Evolutionary conservation across 2,888 invertebrate species (phyloP), one percentile per base, ranked within the genome.

Genomic region (Luffia ferchaultella): DNA sequence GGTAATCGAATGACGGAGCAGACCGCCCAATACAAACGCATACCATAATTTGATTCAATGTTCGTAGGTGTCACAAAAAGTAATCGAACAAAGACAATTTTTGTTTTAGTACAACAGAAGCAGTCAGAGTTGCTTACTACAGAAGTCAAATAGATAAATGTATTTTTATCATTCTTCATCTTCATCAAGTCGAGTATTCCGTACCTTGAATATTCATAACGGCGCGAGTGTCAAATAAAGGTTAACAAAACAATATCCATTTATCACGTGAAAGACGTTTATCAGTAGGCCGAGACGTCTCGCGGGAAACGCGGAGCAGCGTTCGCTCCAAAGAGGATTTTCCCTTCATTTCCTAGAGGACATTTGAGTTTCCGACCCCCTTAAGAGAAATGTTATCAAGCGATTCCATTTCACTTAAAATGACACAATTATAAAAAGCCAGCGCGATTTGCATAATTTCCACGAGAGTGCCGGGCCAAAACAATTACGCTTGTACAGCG

Each of bases 321-420:
- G 30, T 12, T 12, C 30, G 3, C 56, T 57, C 60, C 63, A 53
- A 52, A 59, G 57, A 55, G 53, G 58, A 69, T 68, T 70, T 63
- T 64, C 61, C 64, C 64, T 66, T 73, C 69, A 75, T 73, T 76
- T 75, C 72, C 74, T 71, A 50, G 57, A 60, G 63, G 63, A 67
- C 65, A 68, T 68, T 73, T 68, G 67, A 68, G 68, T 70, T 73
- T 71, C 70, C 69, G 65, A 61, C 61, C 61, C 58, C 57, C 54
- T 59, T 57, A 64, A 65, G 60, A 60, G 57, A 60, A 63, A 63
- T 64, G 67, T 67, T 73, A 73, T 73, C 73, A 65, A 62, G 62
- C 62, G 63, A 66, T 62, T 62, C 62, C 62, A 60, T 64, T 63
- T 58, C 60, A 53, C 53, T 52, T 55, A 55, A 62, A 60, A 60